Percentiles rank a stretch among this genome's conserved stretches.
Conservation (phyloP, 2,888 invertebrate genomes). For the Apamea crenata region DNA sequence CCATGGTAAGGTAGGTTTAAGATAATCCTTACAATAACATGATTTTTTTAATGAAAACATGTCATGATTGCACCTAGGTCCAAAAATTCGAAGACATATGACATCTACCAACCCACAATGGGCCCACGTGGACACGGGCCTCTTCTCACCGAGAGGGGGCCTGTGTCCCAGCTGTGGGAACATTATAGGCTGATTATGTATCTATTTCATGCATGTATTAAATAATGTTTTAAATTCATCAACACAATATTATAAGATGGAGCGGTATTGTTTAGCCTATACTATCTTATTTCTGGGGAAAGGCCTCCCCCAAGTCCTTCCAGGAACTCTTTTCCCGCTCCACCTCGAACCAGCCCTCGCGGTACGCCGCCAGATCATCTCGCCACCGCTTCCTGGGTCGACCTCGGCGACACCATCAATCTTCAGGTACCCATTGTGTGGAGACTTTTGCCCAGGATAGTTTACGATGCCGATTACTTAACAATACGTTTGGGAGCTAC, state of each 20-base stretch:
- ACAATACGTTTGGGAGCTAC: neutral
- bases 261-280: no score
- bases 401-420: neutral
- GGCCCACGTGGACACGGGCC: no score
- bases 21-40: constrained; percentile 12
- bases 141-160: no score
- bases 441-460: neutral
- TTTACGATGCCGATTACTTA: neutral
- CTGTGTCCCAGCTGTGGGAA: no score
- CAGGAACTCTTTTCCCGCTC: neutral
- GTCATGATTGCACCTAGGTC: no score
- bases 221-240: neutral
- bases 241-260: neutral
- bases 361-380: neutral
- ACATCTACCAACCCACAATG: no score
- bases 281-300: neutral
- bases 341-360: neutral
- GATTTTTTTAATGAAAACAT: neutral
- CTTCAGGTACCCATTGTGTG: neutral
- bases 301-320: neutral
- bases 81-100: no score
- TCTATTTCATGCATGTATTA: no score
- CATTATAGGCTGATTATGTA: no score
- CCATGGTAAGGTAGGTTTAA: constrained; percentile 3
- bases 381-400: neutral